A percentile compares a stretch with the other conserved stretches of the same genome.
Evolutionary conservation across 1,140 invertebrate species (phyloP).

Genomic region (Drosophila kepulauana): DNA sequence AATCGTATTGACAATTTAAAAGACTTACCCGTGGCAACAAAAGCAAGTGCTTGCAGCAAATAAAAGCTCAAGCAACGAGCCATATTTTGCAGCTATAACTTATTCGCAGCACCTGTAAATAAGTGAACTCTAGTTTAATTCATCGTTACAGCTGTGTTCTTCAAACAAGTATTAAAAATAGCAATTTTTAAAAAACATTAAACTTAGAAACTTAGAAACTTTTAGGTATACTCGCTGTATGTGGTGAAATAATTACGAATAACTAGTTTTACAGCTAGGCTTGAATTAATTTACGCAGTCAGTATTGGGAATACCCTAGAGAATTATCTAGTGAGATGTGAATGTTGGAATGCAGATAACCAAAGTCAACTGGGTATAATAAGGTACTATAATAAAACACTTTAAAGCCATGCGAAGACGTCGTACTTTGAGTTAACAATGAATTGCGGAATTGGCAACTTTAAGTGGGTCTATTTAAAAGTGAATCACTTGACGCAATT

Average conservation of each 20-base stretch:
- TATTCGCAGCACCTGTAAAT: constrained; percentile 12
- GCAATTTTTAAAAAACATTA: no score
- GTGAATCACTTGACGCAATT: constrained; percentile 33
- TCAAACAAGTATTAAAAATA: background rate
- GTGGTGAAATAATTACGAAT: no score
- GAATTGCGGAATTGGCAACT: constrained; percentile 9
- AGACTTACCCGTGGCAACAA: constrained; percentile 35
- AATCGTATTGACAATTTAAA: background rate
- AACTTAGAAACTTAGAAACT: no score
- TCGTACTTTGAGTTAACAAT: constrained; percentile 1
- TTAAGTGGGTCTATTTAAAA: constrained; percentile 23
- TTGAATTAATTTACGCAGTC: no score
- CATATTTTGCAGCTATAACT: constrained; percentile 14
- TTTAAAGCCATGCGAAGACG: background rate
- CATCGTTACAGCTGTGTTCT: constrained; percentile 8
- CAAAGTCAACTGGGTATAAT: background rate
- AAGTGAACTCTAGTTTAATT: background rate
- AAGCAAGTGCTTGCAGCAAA: constrained; percentile 13
- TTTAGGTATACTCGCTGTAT: no score
- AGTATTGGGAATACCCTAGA: no score
- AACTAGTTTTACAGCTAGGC: no score
- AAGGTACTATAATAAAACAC: background rate
- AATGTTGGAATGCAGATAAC: no score
- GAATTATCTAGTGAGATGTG: no score
- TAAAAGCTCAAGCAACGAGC: background rate